phyloP scores from a whole-genome alignment of 2,888 invertebrate genomes.

The Netelia fuscicornis region DNA sequence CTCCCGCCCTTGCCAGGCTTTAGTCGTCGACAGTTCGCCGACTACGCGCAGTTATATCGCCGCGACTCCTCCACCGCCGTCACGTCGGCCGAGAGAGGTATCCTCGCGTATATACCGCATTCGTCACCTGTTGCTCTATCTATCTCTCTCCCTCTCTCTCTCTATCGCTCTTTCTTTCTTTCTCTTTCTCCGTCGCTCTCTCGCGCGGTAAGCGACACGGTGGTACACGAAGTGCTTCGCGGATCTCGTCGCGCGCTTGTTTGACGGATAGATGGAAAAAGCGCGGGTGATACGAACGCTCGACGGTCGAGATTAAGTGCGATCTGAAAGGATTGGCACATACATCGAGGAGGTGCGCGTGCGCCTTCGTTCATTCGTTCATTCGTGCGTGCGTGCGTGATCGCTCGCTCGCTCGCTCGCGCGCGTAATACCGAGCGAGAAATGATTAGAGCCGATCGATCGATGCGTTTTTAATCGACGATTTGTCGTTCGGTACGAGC shows the following conservation, averaged over 20 bases:
- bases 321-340: neutral
- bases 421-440: neutral
- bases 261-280: constrained; percentile 38
- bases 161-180: constrained; percentile 9
- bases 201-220: constrained; percentile 33
- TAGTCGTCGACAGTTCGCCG: constrained; percentile 81
- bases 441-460: constrained; percentile 13
- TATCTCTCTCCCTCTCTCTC: constrained; percentile 38
- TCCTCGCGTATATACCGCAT: constrained; percentile 24
- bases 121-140: constrained; percentile 66
- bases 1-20: constrained; percentile 72
- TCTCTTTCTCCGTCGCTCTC: neutral
- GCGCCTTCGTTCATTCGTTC: too few species aligned
- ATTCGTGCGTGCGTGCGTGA: neutral
- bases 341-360: neutral
- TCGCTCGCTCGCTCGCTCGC: too few species aligned
- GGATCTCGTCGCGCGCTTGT: neutral
- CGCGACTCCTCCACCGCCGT: constrained; percentile 67
- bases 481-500: neutral
- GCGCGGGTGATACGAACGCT: constrained; percentile 57
- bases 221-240: too few species aligned
- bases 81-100: constrained; percentile 63
- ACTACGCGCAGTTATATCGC: constrained; percentile 78
- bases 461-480: constrained; percentile 22
- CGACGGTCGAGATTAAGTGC: constrained; percentile 48